These are phyloP conservation scores for Holocentrus rufus DNA, from an alignment of 2,797 vertebrate species.

Conservation along the genomic window DNA sequence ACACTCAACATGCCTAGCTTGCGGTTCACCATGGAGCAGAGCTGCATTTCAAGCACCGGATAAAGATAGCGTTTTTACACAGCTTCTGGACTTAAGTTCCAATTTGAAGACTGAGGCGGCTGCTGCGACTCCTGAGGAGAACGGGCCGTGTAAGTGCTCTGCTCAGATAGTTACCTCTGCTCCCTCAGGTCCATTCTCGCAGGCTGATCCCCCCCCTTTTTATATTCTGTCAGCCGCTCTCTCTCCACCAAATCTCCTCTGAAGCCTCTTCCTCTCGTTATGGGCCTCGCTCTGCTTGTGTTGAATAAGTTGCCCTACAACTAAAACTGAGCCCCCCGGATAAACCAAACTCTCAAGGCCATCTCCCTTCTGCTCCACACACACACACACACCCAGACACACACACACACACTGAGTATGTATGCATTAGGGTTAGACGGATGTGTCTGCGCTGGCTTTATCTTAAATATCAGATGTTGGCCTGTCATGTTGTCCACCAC, in stretches of 20 bases:
- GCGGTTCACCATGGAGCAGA: constrained; percentile 28
- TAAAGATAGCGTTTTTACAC: constrained; percentile 28
- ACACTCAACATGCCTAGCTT: constrained; percentile 26
- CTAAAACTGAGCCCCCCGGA: constrained; percentile 64
- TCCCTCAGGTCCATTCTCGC: constrained; percentile 24
- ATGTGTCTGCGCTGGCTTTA: constrained; percentile 4
- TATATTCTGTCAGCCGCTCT: constrained; percentile 56
- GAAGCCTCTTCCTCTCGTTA: constrained; percentile 68
- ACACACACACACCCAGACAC: constrained; percentile 19
- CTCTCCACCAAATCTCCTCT: constrained; percentile 62
- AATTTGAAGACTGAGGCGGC: constrained; percentile 23
- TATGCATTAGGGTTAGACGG: not conserved
- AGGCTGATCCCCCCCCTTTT: constrained; percentile 48
- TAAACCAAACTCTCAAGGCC: constrained; percentile 58
- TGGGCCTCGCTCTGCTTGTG: constrained; percentile 65
- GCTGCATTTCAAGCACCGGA: constrained; percentile 25
- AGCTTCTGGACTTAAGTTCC: constrained; percentile 47
- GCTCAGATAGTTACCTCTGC: constrained; percentile 33
- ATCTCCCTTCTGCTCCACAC: constrained; percentile 9
- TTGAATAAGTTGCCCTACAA: constrained; percentile 70
- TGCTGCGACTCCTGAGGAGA: constrained; percentile 26
- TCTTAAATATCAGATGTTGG: not conserved
- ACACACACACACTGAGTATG: not conserved
- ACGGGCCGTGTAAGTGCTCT: constrained; percentile 12
- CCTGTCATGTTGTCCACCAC: not conserved